Percentiles rank a stretch among this genome's conserved stretches.
phyloP scores from a whole-genome alignment of 2,797 vertebrate species.

The Xenopus petersii region DNA sequence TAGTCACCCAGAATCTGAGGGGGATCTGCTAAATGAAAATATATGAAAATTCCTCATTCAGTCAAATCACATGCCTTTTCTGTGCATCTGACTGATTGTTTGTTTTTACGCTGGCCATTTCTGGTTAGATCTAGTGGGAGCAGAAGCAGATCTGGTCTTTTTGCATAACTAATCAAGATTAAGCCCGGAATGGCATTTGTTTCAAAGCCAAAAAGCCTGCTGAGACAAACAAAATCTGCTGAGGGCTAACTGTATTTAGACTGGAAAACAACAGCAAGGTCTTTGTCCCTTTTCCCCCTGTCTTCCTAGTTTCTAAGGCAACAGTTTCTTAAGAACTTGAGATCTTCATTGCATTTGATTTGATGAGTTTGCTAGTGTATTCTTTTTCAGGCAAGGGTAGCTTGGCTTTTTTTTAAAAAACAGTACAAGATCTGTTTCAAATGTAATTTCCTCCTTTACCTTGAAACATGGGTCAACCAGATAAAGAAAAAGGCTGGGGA shows the following conservation, averaged over 20 bases:
- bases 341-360: slow-evolving; percentile 77
- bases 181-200: slow-evolving; percentile 70
- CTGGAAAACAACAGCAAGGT: slow-evolving; percentile 30
- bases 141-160: slow-evolving; percentile 70
- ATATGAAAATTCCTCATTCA: no score
- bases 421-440: background rate
- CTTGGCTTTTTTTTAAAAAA: background rate
- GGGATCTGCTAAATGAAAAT: no score
- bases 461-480: background rate
- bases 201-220: slow-evolving; percentile 73
- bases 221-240: slow-evolving; percentile 76
- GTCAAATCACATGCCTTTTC: no score
- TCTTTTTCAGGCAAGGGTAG: background rate
- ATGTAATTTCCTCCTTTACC: background rate
- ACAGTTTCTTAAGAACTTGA: slow-evolving; percentile 77
- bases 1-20: no score
- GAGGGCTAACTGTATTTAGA: slow-evolving; percentile 78
- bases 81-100: background rate
- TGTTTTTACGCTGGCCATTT: background rate
- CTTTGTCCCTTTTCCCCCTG: slow-evolving; percentile 67
- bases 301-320: slow-evolving; percentile 79
- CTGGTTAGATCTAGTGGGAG: slow-evolving; percentile 52
- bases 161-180: slow-evolving; percentile 71
- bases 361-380: slow-evolving; percentile 34
- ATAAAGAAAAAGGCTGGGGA: background rate